These are phyloP conservation scores for Erebia epiphron DNA, from an alignment of 2,888 invertebrate genomes.

Conservation along the genomic window DNA sequence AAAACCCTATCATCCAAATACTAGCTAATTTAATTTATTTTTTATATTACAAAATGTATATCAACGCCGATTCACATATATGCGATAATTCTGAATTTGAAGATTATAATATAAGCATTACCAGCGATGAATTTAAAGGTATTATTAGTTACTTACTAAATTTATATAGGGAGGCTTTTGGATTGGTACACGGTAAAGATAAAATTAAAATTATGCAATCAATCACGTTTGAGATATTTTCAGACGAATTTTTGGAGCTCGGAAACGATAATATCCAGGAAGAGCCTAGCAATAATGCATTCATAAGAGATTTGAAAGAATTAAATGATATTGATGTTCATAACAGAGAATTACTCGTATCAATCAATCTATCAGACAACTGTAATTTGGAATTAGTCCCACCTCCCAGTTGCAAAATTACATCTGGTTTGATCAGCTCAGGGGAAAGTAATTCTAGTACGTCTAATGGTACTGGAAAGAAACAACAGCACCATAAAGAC, in stretches of 20 bases:
- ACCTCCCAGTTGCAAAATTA: not conserved
- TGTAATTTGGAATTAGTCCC: slow-evolving; percentile 18
- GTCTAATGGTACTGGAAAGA: not conserved
- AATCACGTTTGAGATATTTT: not conserved
- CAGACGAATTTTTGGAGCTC: not conserved
- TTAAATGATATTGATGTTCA: not conserved
- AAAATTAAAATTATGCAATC: not conserved
- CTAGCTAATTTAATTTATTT: not conserved
- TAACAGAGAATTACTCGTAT: not conserved
- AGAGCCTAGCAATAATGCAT: not conserved
- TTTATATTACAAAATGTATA: slow-evolving; percentile 4
- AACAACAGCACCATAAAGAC: slow-evolving; percentile 35
- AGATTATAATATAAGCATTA: slow-evolving; percentile 29
- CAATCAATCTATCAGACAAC: not conserved
- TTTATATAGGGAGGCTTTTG: not conserved
- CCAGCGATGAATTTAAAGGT: slow-evolving; percentile 38
- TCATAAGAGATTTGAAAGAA: not conserved
- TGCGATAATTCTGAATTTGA: slow-evolving; percentile 31
- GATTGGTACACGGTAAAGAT: not conserved
- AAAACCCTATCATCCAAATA: not conserved
- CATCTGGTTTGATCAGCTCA: slow-evolving; percentile 4
- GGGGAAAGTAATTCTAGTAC: slow-evolving; percentile 3
- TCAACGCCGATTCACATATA: not conserved
- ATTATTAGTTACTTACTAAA: not conserved
- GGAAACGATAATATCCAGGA: slow-evolving; percentile 2